A percentile compares a stretch with the other conserved stretches of the same genome.
Evolutionary conservation across 2,113 vertebrate genomes (phyloP).

Genomic region (Vombatus ursinus): DNA sequence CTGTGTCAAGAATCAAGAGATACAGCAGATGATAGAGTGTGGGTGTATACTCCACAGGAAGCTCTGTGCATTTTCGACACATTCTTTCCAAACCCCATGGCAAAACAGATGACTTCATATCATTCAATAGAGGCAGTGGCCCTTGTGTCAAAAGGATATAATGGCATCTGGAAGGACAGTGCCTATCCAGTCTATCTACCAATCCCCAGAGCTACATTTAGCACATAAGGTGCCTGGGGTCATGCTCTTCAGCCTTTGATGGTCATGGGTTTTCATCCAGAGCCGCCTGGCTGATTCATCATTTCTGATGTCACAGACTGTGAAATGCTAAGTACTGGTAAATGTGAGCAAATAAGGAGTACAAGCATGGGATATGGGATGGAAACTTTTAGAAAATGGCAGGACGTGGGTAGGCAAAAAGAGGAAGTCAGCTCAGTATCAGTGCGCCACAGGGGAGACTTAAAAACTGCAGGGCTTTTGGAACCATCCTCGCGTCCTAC

Average conservation of each 20-base stretch:
- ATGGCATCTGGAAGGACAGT: slow-evolving; percentile 13
- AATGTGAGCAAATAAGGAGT: background rate
- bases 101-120: slow-evolving; percentile 27
- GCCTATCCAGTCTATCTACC: background rate
- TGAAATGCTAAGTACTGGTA: background rate
- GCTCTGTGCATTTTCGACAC: slow-evolving; percentile 41
- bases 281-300: background rate
- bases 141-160: slow-evolving; percentile 13
- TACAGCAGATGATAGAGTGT: slow-evolving; percentile 13
- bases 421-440: background rate
- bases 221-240: background rate
- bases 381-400: background rate
- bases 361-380: background rate
- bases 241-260: background rate
- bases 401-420: background rate
- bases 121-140: slow-evolving; percentile 22
- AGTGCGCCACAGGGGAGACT: background rate
- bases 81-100: slow-evolving; percentile 40
- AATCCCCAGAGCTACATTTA: background rate
- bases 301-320: background rate
- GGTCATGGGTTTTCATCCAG: background rate
- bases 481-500: background rate
- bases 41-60: slow-evolving; percentile 10
- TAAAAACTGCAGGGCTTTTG: background rate
- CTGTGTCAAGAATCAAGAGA: background rate